phyloP scores from a whole-genome alignment of 2,797 vertebrate species.

The Lepidocolaptes lacrymiger region DNA sequence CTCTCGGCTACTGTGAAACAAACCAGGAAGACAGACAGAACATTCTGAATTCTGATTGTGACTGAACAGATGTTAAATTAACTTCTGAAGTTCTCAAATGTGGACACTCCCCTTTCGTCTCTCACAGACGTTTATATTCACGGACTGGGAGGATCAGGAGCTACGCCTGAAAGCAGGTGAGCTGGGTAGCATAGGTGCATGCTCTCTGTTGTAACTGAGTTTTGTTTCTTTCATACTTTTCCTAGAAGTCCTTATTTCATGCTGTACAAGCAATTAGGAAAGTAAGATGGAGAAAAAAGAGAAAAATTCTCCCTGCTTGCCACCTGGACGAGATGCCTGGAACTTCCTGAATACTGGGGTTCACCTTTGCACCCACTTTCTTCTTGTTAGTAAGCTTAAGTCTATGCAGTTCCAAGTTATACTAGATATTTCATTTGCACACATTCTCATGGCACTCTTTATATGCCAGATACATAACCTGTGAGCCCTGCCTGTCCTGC shows the following conservation, averaged over 20 bases:
- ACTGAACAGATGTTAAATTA: neutral
- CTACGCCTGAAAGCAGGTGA: conserved; percentile 85
- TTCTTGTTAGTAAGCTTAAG: neutral
- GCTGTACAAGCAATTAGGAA: neutral
- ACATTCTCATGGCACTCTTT: neutral
- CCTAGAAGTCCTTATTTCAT: neutral
- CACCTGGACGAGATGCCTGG: neutral
- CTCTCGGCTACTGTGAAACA: neutral
- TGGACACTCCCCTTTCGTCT: neutral
- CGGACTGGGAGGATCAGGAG: conserved; percentile 90
- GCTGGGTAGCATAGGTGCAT: neutral
- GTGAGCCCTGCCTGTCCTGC: neutral
- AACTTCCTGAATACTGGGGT: neutral
- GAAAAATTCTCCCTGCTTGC: neutral
- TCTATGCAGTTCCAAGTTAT: neutral
- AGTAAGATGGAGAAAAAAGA: neutral
- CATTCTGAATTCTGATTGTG: neutral
- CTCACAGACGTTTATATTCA: conserved; percentile 92
- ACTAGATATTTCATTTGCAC: neutral
- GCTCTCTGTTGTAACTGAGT: neutral
- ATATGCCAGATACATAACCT: neutral
- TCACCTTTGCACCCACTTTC: neutral
- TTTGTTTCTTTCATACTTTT: neutral
- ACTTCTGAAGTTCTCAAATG: neutral
- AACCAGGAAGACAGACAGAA: neutral